These are phyloP conservation scores for Brachyistius frenatus DNA, from an alignment of 2,113 vertebrate genomes.

Conservation along the genomic window DNA sequence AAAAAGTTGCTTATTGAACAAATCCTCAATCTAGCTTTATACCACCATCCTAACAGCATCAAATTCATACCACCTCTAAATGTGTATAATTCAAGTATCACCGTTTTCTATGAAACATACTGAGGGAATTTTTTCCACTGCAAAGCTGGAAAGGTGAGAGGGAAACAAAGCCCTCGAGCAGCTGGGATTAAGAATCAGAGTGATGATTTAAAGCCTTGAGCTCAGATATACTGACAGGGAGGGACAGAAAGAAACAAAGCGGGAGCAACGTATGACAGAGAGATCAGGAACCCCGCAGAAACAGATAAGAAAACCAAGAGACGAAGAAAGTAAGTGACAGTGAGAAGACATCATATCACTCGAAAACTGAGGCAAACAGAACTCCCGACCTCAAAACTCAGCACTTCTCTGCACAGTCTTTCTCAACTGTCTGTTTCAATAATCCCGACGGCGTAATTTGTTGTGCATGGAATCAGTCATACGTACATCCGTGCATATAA, in stretches of 20 bases:
- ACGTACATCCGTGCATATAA: neutral
- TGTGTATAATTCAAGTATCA: too few relatives aligned
- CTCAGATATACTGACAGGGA: constrained; percentile 4
- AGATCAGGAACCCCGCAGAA: neutral
- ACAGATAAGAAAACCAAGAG: neutral
- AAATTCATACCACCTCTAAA: too few relatives aligned
- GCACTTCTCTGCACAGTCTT: constrained; percentile 19
- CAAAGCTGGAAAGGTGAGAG: neutral
- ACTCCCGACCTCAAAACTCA: constrained; percentile 24
- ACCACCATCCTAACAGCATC: too few relatives aligned
- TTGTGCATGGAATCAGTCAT: neutral
- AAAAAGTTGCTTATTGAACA: neutral
- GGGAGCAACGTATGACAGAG: neutral
- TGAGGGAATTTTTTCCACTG: too few relatives aligned
- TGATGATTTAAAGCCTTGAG: neutral
- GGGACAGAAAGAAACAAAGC: neutral
- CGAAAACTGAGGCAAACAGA: constrained; percentile 36
- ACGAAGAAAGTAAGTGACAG: neutral
- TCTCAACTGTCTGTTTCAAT: constrained; percentile 5
- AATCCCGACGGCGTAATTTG: neutral
- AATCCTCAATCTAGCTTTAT: neutral
- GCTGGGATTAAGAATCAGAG: constrained; percentile 4
- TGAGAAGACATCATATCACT: constrained; percentile 18
- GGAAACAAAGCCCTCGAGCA: too few relatives aligned
- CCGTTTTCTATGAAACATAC: too few relatives aligned